Evolutionary conservation across 2,888 invertebrate species (phyloP), one percentile per base, ranked within the genome.

Genomic region (Tortrix viridana): DNA sequence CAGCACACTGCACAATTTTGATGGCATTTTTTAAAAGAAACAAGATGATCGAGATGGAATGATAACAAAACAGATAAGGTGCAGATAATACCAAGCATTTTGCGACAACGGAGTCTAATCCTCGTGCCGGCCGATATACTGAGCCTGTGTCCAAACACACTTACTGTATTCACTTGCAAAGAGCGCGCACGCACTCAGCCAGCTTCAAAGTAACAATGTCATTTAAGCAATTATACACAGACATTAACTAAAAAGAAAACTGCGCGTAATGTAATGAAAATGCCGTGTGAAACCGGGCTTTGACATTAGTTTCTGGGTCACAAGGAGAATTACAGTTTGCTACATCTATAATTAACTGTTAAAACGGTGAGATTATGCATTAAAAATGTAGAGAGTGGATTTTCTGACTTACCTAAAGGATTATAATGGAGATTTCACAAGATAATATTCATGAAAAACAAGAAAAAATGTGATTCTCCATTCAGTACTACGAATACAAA

Each of bases 401-500:
- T 76, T 72, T 70, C 55, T 57, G 69, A 85, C 92, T 91, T 83
- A 92, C 92, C 91, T 88, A 86, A 80, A 82, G 81, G 74, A 81
- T 85, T 84, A 86, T 85, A 84, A 84, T 82, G 80, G 81, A 77
- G 83, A 81, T 84, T 86, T 87, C 81, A 88, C 79, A 82, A 85
- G 82, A 82, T 85, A 84, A 77, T 76, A 85, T 80, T 92, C 89
- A 92, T 92, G 83, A 82, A 88, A 91, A 92, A 89, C 86, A 85
- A 82, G 79, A 84, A 84, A 88, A 92, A 90, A 88, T 88, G 91
- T 90, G 87, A 84, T 88, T 85, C 84, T 85, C 87, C 89, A 91
- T 88, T 85, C 89, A 88, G 84, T 86, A 89, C 91, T 89, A 92
- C 90, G 89, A 92, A 92, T 90, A 92, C 92, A 92, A 91, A 92